Evolutionary conservation across 2,797 vertebrate genomes (phyloP).

Genomic region (Fringilla coelebs): DNA sequence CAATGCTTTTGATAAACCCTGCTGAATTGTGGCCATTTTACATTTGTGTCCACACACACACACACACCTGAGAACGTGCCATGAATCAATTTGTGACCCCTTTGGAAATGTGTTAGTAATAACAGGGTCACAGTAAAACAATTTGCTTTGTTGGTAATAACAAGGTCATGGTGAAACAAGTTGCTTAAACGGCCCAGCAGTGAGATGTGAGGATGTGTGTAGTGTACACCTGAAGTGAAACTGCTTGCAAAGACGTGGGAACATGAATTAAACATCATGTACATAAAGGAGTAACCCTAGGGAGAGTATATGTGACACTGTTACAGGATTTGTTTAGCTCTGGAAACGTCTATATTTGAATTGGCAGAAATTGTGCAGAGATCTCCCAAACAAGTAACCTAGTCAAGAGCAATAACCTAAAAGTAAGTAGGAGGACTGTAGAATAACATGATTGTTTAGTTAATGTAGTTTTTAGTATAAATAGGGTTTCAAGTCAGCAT

Average conservation of each 20-base stretch:
- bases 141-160: background rate
- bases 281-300: background rate
- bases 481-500: conserved; percentile 33
- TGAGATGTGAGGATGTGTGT: background rate
- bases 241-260: background rate
- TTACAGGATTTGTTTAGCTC: conserved; percentile 14
- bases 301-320: background rate
- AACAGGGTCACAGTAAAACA: background rate
- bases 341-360: conserved; percentile 1
- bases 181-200: background rate
- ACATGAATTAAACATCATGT: background rate
- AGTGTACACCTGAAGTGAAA: background rate
- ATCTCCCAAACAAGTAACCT: conserved; percentile 27
- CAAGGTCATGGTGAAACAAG: background rate
- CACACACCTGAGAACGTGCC: background rate
- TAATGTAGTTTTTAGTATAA: conserved; percentile 52
- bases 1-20: background rate
- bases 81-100: background rate
- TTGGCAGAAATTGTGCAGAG: background rate
- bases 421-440: conserved; percentile 43
- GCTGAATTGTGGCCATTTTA: background rate
- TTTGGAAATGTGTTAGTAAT: background rate
- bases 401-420: conserved; percentile 42
- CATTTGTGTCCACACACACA: background rate
- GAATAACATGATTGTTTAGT: conserved; percentile 52